Percentiles rank a stretch among this genome's conserved stretches.
These are phyloP conservation scores for Halocynthia aurantium DNA, from an alignment of 23 tunicate species.

Conservation along the genomic window DNA sequence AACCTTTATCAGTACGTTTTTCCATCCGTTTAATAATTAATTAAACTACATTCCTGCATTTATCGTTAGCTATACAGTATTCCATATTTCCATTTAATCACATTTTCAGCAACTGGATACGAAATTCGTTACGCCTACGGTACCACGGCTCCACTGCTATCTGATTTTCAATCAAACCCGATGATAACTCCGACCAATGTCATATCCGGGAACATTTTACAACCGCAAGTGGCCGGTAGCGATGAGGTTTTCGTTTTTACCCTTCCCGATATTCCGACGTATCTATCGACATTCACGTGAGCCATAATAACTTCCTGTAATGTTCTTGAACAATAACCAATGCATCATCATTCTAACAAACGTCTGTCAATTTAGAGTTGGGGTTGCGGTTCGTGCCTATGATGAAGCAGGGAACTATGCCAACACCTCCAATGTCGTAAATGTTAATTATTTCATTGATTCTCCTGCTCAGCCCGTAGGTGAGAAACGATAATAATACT, in stretches of 20 bases:
- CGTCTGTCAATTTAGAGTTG: slow-evolving; percentile 6
- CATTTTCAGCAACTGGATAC: slow-evolving; percentile 25
- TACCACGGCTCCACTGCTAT: slow-evolving; percentile 4
- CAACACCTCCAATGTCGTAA: slow-evolving; percentile 23
- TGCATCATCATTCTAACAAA: neutral
- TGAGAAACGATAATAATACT: no score
- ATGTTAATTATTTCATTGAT: slow-evolving; percentile 15
- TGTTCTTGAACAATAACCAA: neutral
- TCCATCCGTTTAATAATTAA: neutral
- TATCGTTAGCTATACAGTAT: neutral
- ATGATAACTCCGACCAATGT: neutral
- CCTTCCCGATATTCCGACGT: neutral
- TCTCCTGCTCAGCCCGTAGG: neutral
- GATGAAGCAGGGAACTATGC: slow-evolving; percentile 27
- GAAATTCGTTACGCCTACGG: slow-evolving; percentile 41
- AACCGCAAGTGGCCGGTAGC: slow-evolving; percentile 23
- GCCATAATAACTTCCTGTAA: neutral
- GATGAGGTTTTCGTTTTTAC: slow-evolving; percentile 27
- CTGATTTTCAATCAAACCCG: slow-evolving; percentile 5
- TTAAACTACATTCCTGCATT: no score
- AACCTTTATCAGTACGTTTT: neutral
- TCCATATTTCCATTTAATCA: neutral
- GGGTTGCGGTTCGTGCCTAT: slow-evolving; percentile 28
- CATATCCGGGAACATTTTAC: slow-evolving; percentile 11
- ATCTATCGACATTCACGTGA: slow-evolving; percentile 6